Base-by-base conservation (phyloP, 2,113 vertebrate species). In the Archilochus colubris region DNA sequence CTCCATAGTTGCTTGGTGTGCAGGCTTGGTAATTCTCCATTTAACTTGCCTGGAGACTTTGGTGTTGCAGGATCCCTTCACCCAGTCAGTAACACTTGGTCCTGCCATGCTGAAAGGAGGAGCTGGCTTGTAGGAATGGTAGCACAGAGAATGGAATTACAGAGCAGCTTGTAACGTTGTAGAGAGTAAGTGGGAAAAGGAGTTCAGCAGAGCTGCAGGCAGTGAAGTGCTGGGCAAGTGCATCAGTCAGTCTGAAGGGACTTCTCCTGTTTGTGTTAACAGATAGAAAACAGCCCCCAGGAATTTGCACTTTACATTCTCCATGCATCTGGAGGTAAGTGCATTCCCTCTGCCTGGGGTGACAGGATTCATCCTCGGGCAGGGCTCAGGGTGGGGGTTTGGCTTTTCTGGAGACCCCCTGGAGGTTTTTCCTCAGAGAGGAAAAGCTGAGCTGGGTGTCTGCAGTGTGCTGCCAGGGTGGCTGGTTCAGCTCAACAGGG, bases 261-360 rank as follows among this genome's bases (percentile, higher is more conserved):
- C 15, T 50, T 30, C 36, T 36, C 36, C 61, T 62, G 36, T 91
- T 88, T 92, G 63, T 91, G 31, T 73, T 69, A 24, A 70, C 98
- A 99, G 99, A 98, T 99, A 95, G 98, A 99, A 94, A 99, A 99
- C 31, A 98, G 98, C 84, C 98, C 98, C 1, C 98, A 97, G 69
- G 99, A 99, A 86, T 99, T 99, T 96, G 98, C 98, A 46, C 98
- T 99, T 48, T 99, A 99, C n/a, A 95, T 99, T 59, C 94, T 99
- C 96, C 99, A 99, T 62, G 98, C 98, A 5, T 99, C 98, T 4
- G 99, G 99, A 98, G 99, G 99, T 99, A 97, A 88, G 97, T 62
- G 50, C 30, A 67, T 5, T 2, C 6, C 0, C 2, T 44, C 59
- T 10, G 3, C 8, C 24, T 55, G 8, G 27, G 20, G 38, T 4